These are phyloP conservation scores for Lottia gigantea DNA, from an alignment of 2,888 invertebrate genomes.

Conservation along the genomic window DNA sequence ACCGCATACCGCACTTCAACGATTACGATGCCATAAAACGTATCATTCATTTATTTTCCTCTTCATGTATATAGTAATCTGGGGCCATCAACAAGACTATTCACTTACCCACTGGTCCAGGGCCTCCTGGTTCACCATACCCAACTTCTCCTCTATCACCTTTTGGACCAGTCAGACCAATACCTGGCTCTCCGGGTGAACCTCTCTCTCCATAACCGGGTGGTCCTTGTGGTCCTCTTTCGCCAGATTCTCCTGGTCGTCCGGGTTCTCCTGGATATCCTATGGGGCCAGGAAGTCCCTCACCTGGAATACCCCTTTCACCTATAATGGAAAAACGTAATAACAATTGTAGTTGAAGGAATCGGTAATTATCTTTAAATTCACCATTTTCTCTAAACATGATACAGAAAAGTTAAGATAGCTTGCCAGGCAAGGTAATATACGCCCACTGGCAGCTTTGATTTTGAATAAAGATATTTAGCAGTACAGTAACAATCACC, in stretches of 20 bases:
- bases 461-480: no score
- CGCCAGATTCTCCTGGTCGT: slow-evolving; percentile 20
- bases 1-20: no score
- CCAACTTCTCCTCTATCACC: slow-evolving; percentile 25
- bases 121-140: slow-evolving; percentile 15
- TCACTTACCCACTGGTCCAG: slow-evolving; percentile 19
- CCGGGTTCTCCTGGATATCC: slow-evolving; percentile 23
- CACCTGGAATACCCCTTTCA: background rate
- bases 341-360: no score
- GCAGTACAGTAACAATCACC: no score
- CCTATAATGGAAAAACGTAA: background rate
- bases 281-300: background rate
- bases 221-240: slow-evolving; percentile 11
- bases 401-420: background rate
- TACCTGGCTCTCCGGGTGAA: slow-evolving; percentile 6
- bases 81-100: background rate
- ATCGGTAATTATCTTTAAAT: background rate
- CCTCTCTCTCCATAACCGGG: slow-evolving; percentile 12
- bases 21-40: no score
- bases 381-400: background rate
- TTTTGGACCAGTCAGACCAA: background rate
- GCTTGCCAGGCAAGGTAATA: no score
- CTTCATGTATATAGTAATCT: slow-evolving; percentile 8
- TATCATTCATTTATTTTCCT: no score
- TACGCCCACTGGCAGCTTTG: no score